Evolutionary conservation across 2,888 invertebrate species (phyloP), one percentile per base, ranked within the genome.

Genomic region (Drosophila flavopinicola): DNA sequence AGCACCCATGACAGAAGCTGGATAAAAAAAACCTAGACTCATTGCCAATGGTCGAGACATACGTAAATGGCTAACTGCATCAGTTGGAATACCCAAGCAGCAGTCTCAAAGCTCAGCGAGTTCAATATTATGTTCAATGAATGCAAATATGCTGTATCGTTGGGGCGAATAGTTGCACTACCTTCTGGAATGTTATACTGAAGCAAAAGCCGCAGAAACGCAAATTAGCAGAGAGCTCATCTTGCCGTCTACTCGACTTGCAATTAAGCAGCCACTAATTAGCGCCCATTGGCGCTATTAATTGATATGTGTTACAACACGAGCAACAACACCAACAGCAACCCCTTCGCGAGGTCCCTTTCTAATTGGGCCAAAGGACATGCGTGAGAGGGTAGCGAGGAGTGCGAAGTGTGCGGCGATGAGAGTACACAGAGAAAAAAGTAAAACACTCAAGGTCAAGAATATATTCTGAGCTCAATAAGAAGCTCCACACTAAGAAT

Each of bases 211-310:
- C n/a, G n/a, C n/a, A 9, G 9, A 20, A 20, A n/a, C n/a, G n/a
- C n/a, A n/a, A 20, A 20, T 20, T 2, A 20, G 20, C 20, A 20
- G 4, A 20, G 4, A 20, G 4, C 20, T 2, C 20, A n/a, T n/a
- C 20, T 20, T 4, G 39, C 15, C 24, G 5, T 30, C 9, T 20
- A 41, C 9, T 35, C 29, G 20, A 41, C 29, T 33, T 45, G 33
- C 57, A 78, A 79, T 78, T 78, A 78, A 49, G 47, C 41, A 47
- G 41, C 23, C 53, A 29, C 54, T 74, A 82, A 82, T 79, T 76
- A 73, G 51, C 37, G 61, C 66, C 65, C 67, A 70, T 67, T 67
- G 59, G 70, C 67, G 29, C 59, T 64, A 58, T 66, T 73, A 70
- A 78, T 74, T 76, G 70, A 78, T 75, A 51, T 45, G 7, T 52